Evolutionary conservation across 37 sponge, comb jelly and placozoan species (phyloP).

Genomic region (Spongia lamella): DNA sequence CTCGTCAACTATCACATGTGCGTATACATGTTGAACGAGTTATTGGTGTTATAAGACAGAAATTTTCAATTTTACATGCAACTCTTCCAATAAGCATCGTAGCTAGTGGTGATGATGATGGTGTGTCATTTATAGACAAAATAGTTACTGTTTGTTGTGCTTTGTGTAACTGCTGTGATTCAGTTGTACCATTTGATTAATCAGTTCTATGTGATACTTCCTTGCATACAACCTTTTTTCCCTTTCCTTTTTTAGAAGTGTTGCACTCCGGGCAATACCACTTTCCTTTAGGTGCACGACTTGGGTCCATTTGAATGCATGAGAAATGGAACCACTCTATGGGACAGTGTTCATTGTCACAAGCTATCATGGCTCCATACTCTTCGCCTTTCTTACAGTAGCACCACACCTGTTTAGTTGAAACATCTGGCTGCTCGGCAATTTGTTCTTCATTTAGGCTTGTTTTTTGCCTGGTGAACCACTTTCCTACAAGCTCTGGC

Average conservation of each 20-base stretch:
- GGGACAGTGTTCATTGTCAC: slow-evolving; percentile 35
- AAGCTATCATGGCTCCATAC: no score
- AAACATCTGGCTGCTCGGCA: background rate
- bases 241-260: slow-evolving; percentile 1
- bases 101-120: background rate
- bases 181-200: no score
- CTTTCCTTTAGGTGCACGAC: slow-evolving; percentile 14
- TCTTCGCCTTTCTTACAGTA: no score
- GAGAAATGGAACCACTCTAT: slow-evolving; percentile 26
- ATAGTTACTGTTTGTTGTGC: slow-evolving; percentile 8
- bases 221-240: slow-evolving; percentile 2
- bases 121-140: slow-evolving; percentile 23
- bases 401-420: background rate
- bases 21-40: slow-evolving; percentile 63
- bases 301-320: slow-evolving; percentile 27
- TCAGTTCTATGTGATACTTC: background rate
- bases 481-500: slow-evolving; percentile 49
- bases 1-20: slow-evolving; percentile 34
- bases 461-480: slow-evolving; percentile 24
- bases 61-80: slow-evolving; percentile 31
- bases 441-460: background rate
- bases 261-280: slow-evolving; percentile 52
- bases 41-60: slow-evolving; percentile 42
- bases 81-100: slow-evolving; percentile 21
- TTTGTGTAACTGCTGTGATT: no score